Evolutionary conservation across 2,797 vertebrate species (phyloP), one percentile per base, ranked within the genome.

Genomic region (Hydrocynus forskahlii): DNA sequence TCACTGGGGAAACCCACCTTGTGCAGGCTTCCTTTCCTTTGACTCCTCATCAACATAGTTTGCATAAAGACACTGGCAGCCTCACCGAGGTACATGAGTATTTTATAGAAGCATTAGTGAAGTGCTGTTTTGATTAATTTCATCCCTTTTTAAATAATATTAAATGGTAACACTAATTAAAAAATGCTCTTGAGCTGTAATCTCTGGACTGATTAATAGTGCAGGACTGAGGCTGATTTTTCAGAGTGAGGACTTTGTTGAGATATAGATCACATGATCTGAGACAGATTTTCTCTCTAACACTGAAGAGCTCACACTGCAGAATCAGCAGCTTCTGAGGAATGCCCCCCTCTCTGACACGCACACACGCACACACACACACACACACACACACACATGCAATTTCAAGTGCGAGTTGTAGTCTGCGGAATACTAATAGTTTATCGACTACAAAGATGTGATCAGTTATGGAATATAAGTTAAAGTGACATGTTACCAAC

Each of bases 261-360:
- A 86, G 80, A 82, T 84, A 73, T 74, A 60, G 74, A 89, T 90
- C 78, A 86, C 71, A 81, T 23, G 40, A 82, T 83, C 72, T 90
- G 80, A 88, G 73, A 71, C 35, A 79, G 78, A 66, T 72, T 81
- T 73, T 80, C 66, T 76, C 78, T 84, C 75, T 88, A 81, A 88
- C 88, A 84, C 78, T 79, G 81, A 76, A 78, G 77, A 70, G 79
- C 75, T 89, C 8, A 76, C 84, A 75, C 14, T 89, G 88, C 88
- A 88, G 86, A 87, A 84, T 77, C 79, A 80, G 84, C 67, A 50
- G 48, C 77, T 83, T 85, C 84, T 57, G 78, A 83, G 89, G 88
- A 86, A 12, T 70, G 69, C 86, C 85, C 82, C n/a, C 73, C 21
- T 10, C 50, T 13, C 63, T 19, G 7, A 40, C 63, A 40, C 63